phyloP scores from a whole-genome alignment of 1,140 invertebrate species.

The Limonius californicus region DNA sequence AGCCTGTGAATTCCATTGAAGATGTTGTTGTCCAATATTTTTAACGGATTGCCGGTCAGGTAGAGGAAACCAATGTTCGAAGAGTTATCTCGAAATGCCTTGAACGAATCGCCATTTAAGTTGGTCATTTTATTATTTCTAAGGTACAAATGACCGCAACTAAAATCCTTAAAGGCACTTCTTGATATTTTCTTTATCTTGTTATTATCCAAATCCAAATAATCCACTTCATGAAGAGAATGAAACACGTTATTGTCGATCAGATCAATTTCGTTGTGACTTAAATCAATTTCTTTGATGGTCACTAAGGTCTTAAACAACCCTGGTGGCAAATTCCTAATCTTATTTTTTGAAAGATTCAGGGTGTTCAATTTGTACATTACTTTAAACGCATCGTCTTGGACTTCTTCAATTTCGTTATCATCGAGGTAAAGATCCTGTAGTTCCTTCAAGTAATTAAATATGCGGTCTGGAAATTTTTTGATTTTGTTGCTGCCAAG shows the following conservation, averaged over 20 bases:
- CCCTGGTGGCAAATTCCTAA: background rate
- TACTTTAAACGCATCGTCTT: background rate
- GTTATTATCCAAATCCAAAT: background rate
- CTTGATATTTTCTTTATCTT: background rate
- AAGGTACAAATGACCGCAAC: background rate
- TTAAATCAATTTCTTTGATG: background rate
- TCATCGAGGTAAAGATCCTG: background rate
- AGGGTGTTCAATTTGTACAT: background rate
- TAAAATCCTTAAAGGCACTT: background rate
- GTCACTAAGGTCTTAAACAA: background rate
- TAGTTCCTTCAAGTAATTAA: background rate
- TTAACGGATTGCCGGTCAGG: background rate
- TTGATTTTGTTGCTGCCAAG: background rate
- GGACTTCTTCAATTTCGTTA: background rate
- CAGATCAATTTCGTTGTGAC: background rate
- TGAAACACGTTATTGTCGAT: background rate
- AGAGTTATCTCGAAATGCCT: no score
- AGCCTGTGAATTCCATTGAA: background rate
- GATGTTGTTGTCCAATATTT: background rate
- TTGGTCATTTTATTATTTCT: background rate
- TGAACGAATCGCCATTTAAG: background rate
- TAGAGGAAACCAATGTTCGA: background rate
- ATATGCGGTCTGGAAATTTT: background rate
- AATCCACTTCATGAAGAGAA: background rate
- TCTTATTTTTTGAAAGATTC: background rate